Evolutionary conservation across 2,113 vertebrate genomes (phyloP), one percentile per base, ranked within the genome.

Genomic region (Lepus americanus): DNA sequence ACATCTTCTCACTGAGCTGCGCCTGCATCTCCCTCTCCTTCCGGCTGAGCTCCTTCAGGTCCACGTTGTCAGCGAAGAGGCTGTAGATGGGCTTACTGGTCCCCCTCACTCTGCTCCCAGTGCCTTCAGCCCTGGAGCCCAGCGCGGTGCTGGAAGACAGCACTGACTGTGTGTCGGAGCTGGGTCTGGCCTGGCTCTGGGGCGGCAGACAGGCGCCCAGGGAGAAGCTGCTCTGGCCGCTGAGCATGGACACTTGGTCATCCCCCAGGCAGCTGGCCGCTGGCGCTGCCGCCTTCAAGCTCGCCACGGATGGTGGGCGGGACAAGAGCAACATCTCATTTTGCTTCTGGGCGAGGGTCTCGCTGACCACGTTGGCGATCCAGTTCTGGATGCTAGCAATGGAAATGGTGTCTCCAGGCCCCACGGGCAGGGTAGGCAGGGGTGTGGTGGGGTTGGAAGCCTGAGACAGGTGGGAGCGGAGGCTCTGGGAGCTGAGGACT

Each of bases 311-410:
- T 0, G 99, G 95, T 0, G 98, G 67, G 0, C 95, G 97, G 33
- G 98, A 98, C 92, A 98, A 95, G 94, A 98, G 96, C 89, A 98
- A 94, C 98, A 99, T 98, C 92, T 99, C 99, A 3, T 98, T 98
- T 79, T 99, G 99, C 98, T 99, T 99, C 96, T 99, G 99, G 81
- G 99, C 99, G 14, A 99, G 99, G 0, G 99, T 99, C 96, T 99
- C 99, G 1, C 97, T 98, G 87, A 99, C 99, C 0, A 99, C 99
- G 0, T 97, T 99, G 49, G 99, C 98, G 0, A 99, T 99, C 99
- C 99, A 99, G 97, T 99, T 99, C 97, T 99, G 99, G 96, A 99
- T 99, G 89, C 98, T 99, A 72, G 99, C 98, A 19, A 99, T 97
- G 87, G 99, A 99, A 82, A 99, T 98, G 87, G 99, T 98, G 25